phyloP scores from a whole-genome alignment of 2,888 invertebrate species.

The Furcula furcula region DNA sequence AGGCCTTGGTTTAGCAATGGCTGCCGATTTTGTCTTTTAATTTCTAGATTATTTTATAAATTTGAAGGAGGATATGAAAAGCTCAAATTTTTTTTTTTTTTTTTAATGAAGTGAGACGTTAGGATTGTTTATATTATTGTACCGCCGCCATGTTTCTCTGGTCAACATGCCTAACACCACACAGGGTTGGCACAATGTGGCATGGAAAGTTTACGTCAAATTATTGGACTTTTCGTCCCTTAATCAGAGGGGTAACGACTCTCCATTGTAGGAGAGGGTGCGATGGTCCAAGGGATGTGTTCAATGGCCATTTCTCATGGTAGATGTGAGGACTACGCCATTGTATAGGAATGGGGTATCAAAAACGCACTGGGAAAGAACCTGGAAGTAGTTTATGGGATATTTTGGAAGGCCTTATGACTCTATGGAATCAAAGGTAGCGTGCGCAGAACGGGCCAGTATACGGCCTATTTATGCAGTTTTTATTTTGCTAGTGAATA shows the following conservation, averaged over 20 bases:
- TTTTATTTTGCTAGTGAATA: too few species aligned
- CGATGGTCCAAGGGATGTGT: constrained; percentile 20
- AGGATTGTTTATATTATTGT: constrained; percentile 1
- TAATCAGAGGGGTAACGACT: constrained; percentile 44
- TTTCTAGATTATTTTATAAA: too few species aligned
- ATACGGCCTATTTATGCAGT: too few species aligned
- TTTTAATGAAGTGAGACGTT: too few species aligned
- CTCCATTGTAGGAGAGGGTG: constrained; percentile 27
- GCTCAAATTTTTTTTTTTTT: too few species aligned
- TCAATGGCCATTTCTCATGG: constrained; percentile 33
- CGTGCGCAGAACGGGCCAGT: too few species aligned
- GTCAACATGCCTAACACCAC: constrained; percentile 5
- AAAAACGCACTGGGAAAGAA: not conserved
- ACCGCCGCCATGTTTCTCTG: constrained; percentile 3
- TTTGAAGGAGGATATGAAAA: too few species aligned
- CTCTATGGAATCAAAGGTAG: too few species aligned
- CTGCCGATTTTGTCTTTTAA: too few species aligned
- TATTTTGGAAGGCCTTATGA: not conserved
- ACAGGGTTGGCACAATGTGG: constrained; percentile 30
- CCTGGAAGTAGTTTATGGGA: constrained; percentile 1
- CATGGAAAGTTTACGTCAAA: constrained; percentile 50
- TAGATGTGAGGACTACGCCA: constrained; percentile 13
- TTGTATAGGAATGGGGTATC: constrained; percentile 11
- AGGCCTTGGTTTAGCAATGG: too few species aligned
- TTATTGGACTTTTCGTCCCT: constrained; percentile 53